Conservation (phyloP, 2,888 invertebrate genomes). For the Cheilosia soror region DNA sequence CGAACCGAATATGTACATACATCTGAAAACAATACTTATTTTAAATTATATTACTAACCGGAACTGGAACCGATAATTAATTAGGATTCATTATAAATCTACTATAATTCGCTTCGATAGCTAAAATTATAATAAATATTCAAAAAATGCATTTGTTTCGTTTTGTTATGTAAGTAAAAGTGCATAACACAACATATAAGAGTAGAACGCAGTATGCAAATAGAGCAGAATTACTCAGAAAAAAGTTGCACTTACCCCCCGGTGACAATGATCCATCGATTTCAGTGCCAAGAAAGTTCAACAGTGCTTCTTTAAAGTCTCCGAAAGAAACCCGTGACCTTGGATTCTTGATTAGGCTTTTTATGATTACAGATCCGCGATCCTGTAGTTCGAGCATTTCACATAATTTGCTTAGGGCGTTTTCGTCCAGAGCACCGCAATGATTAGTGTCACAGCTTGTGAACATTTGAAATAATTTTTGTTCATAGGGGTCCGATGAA, state of each 20-base stretch:
- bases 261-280: slow-evolving; percentile 78
- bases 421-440: slow-evolving; percentile 88
- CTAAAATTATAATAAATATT: background rate
- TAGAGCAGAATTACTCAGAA: slow-evolving; percentile 37
- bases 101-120: background rate
- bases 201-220: slow-evolving; percentile 31
- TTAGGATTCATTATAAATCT: background rate
- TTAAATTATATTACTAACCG: no score
- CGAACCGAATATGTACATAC: background rate
- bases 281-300: slow-evolving; percentile 88
- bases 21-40: background rate
- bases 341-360: slow-evolving; percentile 85
- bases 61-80: background rate
- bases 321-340: slow-evolving; percentile 86
- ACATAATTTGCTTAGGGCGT: slow-evolving; percentile 88
- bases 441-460: slow-evolving; percentile 90
- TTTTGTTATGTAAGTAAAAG: slow-evolving; percentile 61
- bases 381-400: slow-evolving; percentile 91
- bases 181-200: slow-evolving; percentile 30
- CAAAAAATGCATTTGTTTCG: slow-evolving; percentile 16
- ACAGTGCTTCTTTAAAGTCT: slow-evolving; percentile 90
- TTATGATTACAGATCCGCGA: slow-evolving; percentile 87
- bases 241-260: slow-evolving; percentile 63
- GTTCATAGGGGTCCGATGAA: slow-evolving; percentile 90
- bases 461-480: slow-evolving; percentile 92